A percentile compares a stretch with the other conserved stretches of the same genome.
These are phyloP conservation scores for Synergus laeviventris DNA, from an alignment of 2,888 invertebrate genomes.

Conservation along the genomic window DNA sequence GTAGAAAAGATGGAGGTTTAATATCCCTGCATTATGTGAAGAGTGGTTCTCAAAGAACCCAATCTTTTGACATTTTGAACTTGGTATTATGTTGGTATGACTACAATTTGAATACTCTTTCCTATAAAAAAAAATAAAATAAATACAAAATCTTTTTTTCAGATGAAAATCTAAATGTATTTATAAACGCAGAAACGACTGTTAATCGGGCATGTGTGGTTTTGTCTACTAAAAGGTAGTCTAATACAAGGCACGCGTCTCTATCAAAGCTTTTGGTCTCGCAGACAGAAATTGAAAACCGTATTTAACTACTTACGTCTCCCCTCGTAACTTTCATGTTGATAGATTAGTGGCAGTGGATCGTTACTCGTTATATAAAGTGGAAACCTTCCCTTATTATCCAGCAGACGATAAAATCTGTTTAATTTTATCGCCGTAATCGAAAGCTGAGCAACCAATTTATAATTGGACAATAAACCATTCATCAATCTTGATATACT, in stretches of 20 bases:
- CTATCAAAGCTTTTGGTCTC: conserved; percentile 30
- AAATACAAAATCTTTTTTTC: not conserved
- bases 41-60: not conserved
- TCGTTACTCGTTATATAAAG: conserved; percentile 39
- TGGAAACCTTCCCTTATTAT: conserved; percentile 42
- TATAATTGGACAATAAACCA: conserved; percentile 56
- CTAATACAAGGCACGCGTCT: conserved; percentile 28
- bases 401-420: conserved; percentile 51
- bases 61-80: no score
- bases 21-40: not conserved
- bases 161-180: not conserved
- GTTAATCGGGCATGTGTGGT: conserved; percentile 12
- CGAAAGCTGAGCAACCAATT: conserved; percentile 26
- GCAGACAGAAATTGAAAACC: conserved; percentile 54
- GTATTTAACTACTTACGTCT: conserved; percentile 62
- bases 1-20: not conserved
- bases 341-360: conserved; percentile 45
- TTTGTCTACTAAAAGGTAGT: conserved; percentile 15
- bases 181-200: not conserved
- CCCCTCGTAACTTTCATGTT: conserved; percentile 46
- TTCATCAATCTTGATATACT: not conserved
- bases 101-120: no score
- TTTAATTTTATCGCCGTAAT: conserved; percentile 51
- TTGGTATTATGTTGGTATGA: no score
- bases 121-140: no score